Base-by-base conservation (phyloP, 2,888 invertebrate genomes). In the Drosophila niveifrons region DNA sequence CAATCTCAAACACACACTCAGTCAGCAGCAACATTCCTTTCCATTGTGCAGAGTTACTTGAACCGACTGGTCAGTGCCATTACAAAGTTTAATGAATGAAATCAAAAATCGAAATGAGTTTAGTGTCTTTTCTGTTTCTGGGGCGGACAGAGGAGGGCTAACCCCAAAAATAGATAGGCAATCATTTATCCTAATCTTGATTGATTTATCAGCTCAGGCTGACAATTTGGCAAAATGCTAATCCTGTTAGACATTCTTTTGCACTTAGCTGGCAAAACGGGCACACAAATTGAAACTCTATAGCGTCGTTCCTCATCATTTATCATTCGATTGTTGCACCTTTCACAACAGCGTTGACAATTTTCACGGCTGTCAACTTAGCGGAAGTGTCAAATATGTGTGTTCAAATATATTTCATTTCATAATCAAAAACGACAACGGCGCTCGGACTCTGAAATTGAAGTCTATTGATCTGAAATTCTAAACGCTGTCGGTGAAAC, bases 351-450 rank as follows among this genome's bases (percentile, higher is more conserved):
- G 62, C 78, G 68, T 75, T 74, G 76, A 82, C 88, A 89, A 80
- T 82, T 83, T 85, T 84, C 79, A 90, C 85, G 81, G 75, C 77
- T 90, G 90, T 88, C 88, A 85, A 84, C 82, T 88, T 90, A 82
- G 89, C 90, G 90, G 90, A 90, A 90, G 90, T 89, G 79, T 77
- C 87, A 86, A 82, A 62, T 23, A 23, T 23, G 23, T 23, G 23
- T 63, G 56, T 67, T 43, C 13, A 18, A 55, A 46, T 23, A 23
- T 6, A 23, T 23, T 23, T 23, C 23, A 23, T 23, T 23, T 23
- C 36, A 36, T 66, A 59, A 66, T 66, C 64, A 72, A 44, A 53
- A 58, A 28, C 29, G 31, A 31, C 31, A 31, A 53, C 64, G 57
- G 73, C 68, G 50, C 67, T 72, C 23, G 23, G 63, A 62, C 53